These are phyloP conservation scores for Halocaridina rubra DNA, from an alignment of 2,888 invertebrate genomes.

Conservation along the genomic window DNA sequence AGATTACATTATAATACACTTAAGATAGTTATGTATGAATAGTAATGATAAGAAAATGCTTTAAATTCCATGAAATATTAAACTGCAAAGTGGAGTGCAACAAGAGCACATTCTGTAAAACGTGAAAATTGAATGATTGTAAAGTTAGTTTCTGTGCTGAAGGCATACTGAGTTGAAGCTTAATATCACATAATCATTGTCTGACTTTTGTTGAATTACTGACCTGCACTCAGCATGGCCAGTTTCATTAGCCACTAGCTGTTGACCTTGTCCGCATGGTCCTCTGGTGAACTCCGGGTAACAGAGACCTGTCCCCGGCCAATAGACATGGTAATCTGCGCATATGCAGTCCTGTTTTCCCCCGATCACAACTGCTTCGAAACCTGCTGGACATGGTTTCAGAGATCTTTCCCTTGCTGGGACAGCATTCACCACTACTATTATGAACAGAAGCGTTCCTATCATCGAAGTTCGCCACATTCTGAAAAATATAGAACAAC, in stretches of 20 bases:
- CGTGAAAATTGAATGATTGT: too few species aligned
- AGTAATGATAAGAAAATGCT: too few species aligned
- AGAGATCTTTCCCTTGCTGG: slow-evolving; percentile 47
- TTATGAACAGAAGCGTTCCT: background rate
- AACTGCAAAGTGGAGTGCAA: too few species aligned
- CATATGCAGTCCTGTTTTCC: slow-evolving; percentile 64
- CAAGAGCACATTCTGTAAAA: too few species aligned
- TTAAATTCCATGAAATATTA: too few species aligned
- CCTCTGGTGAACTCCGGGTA: slow-evolving; percentile 64
- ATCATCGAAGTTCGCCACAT: background rate
- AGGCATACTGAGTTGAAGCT: too few species aligned
- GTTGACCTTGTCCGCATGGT: slow-evolving; percentile 64
- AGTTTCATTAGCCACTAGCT: slow-evolving; percentile 57
- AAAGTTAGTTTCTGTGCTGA: too few species aligned
- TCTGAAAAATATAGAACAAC: background rate
- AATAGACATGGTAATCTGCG: slow-evolving; percentile 64
- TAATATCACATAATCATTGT: too few species aligned
- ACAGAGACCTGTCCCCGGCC: slow-evolving; percentile 64
- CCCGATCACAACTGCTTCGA: slow-evolving; percentile 55
- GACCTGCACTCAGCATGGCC: slow-evolving; percentile 64
- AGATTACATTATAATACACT: too few species aligned
- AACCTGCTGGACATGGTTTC: slow-evolving; percentile 61
- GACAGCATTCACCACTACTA: background rate
- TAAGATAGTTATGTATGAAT: too few species aligned
- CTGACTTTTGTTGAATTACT: too few species aligned